Base-by-base conservation (phyloP, 2,113 vertebrate genomes). In the Osmerus mordax region DNA sequence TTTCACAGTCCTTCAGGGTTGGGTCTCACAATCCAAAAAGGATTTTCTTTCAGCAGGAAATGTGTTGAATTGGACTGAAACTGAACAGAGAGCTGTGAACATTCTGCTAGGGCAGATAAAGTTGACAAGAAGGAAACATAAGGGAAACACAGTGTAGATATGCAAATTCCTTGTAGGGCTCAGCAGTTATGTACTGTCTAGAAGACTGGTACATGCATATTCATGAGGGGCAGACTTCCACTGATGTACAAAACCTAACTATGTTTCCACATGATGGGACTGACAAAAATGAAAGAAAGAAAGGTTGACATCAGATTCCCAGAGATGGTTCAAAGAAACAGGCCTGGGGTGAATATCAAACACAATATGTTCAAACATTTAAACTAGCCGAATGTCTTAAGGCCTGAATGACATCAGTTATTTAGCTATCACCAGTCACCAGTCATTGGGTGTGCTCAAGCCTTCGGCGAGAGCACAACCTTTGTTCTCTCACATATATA, bases 241-340 rank as follows among this genome's bases (percentile, higher is more conserved):
- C 23, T 64, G 52, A 60, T 60, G 18, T 60, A 60, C 58, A 3
- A 60, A 60, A 60, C 19, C 58, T 3, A 21, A 9, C 18, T 21
- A 11, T 11, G 9, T 21, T 21, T 19, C 58, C 19, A 19, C 58
- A 23, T 60, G 58, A 11, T 21, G 58, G 16, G 19, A 3, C 9
- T 11, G 23, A 60, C 54, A 18, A 56, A 56, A 56, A n/a, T 28
- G 52, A 66, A 41, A 32, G 62, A 66, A 41, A 18, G 62, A 28
- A 47, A 18, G 59, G 61, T 70, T 71, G 63, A 76, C 63, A 62
- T 71, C 25, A 66, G 54, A 52, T 23, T 54, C 36, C 56, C 61
- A 70, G 61, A 66, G 54, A 59, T 4, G 53, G 32, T 36, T 36
- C 56, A 23, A 6, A 53, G 61, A 56, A 25, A 47, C n/a, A 29